Evolutionary conservation across 2,797 vertebrate species (phyloP), one percentile per base, ranked within the genome.

Genomic region (Yasuhikotakia modesta): DNA sequence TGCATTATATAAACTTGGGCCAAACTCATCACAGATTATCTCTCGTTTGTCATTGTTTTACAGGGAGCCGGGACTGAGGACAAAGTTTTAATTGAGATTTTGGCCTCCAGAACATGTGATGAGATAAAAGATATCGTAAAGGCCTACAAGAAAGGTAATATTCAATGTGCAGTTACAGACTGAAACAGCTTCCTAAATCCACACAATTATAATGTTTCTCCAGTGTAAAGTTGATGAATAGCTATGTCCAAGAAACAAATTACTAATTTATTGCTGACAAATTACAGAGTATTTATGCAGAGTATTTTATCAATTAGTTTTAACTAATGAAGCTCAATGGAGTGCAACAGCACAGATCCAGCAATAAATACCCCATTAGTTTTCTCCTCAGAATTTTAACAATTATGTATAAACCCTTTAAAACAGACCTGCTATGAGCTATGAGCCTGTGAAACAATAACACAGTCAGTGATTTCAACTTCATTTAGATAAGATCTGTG

Each of bases 41-140:
- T 70, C 35, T 35, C 24, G 22, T 30, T 63, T n/a, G 11, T 57
- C 10, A 24, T 79, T 45, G 45, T 17, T 5, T 58, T 78, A 22
- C 85, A 99, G 97, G 97, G 98, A 70, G 94, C 93, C 5, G 98
- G 98, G 73, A 99, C 98, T 27, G 82, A 96, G 76, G 97, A 99
- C 82, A 91, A 95, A 5, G 93, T 97, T 72, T 85, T 99, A 88
- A 95, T 94, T 32, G 97, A 99, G 91, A 97, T 98, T 84, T 87
- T 99, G 89, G 95, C 96, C 22, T 99, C 97, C 67, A 95, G 97
- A 89, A 96, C 94, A 7, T 86, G 92, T 0, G 87, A 89, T 0
- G 92, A 97, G 86, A 83, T 98, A 22, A 92, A 76, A 81, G 90
- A 94, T 55, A 94, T 98, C 75, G 89, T 88, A 79, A 92, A 95